Base-by-base conservation (phyloP, 2,797 vertebrate species). In the Acanthornis magna region DNA sequence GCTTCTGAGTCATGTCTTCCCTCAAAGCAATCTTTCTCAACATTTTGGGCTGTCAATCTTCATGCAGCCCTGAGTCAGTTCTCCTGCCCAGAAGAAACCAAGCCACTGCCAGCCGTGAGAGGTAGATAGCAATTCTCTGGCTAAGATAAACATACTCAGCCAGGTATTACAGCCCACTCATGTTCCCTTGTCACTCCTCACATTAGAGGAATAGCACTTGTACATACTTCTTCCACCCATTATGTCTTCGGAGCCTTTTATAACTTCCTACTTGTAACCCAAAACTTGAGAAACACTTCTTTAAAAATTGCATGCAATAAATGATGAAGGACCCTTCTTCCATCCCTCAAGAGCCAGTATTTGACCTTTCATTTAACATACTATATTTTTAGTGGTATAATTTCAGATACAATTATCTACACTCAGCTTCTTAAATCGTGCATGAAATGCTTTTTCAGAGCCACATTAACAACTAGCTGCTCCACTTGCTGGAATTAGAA, bases 401-500 rank as follows among this genome's bases (percentile, higher is more conserved):
- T 93, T 93, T 93, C 76, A 89, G 89, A 74, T 86, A 67, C 36
- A 83, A 84, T 94, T 90, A 57, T 79, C 61, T 81, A 51, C 19
- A 62, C 76, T 89, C 73, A 38, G 25, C 67, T 71, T 60, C 76
- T 84, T 88, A 92, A 89, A 66, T 84, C 55, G 30, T 81, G 45
- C 78, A 76, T 90, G 45, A 95, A 96, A 90, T 87, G 50, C 45
- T 86, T 87, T 94, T 93, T 75, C 73, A 68, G 62, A 76, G 43
- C 45, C 68, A 61, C 67, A 78, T 95, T 90, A 96, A 77, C 85
- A 96, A 50, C 79, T 70, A 85, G 70, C 55, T 91, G 47, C 87
- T 93, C 83, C 17, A 47, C 74, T 93, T 61, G 36, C 72, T 95
- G 55, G 47, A 92, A 71, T 92, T 93, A 88, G 85, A 91, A 93